Evolutionary conservation across 2,797 vertebrate species (phyloP).

Genomic region (Mormyrops boulengeri): DNA sequence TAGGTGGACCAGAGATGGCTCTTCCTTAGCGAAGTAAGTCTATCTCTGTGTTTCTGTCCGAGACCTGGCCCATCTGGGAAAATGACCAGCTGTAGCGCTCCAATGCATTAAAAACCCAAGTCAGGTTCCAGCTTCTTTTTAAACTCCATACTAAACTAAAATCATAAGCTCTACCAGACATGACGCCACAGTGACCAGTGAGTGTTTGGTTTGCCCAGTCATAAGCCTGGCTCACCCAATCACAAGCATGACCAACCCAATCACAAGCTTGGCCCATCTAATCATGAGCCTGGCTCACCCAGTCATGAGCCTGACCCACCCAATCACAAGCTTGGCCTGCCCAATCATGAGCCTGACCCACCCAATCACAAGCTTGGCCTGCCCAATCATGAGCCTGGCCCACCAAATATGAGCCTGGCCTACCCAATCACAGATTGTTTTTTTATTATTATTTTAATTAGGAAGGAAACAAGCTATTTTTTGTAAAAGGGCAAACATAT

Average conservation of each 20-base stretch:
- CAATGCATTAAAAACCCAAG: neutral
- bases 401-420: neutral
- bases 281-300: neutral
- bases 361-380: neutral
- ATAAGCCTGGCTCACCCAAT: neutral
- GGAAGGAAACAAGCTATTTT: neutral
- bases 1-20: conserved; percentile 79
- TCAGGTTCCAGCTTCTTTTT: neutral
- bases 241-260: neutral
- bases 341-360: neutral
- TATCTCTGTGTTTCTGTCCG: neutral
- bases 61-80: neutral
- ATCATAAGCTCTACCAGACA: neutral
- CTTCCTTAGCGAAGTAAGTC: conserved; percentile 81
- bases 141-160: neutral
- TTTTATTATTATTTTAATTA: neutral
- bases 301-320: neutral
- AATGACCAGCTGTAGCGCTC: neutral
- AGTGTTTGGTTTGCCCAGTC: neutral
- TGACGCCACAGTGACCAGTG: neutral
- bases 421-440: neutral
- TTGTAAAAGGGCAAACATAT: neutral
- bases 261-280: neutral
- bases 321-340: neutral
- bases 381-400: neutral